Base-by-base conservation (phyloP, 1,140 invertebrate genomes). In the Diabrotica undecimpunctata region DNA sequence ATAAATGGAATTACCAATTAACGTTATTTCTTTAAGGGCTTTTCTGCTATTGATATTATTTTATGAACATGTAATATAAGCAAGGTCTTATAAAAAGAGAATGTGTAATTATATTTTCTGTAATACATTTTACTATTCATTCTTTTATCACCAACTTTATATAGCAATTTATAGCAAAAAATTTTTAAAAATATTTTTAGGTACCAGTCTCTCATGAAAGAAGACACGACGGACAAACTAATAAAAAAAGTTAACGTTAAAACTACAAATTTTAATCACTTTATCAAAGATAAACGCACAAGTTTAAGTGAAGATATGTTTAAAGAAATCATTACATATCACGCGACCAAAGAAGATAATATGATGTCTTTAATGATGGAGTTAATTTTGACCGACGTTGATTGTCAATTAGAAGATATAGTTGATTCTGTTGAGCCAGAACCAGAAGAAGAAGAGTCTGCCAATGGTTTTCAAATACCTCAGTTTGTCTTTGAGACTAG, bases 281-380 rank as follows among this genome's bases (percentile, higher is more conserved):
- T 71, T 5, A 55, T 71, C 0, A 53, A 65, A 8, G 69, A 64
- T 25, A 55, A 53, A 52, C 10, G 13, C 64, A 38, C 54, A 36
- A 60, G 46, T 51, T 7, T 51, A 11, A n/a, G 11, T 7, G 52
- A 65, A 57, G 61, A 61, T 53, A 64, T 66, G 14, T 39, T 58
- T 12, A 39, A 67, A 2, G 70, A 68, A 57, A 72, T 73, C 9
- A 38, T 52, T 8, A 54, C 65, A 53, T 71, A 73, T 62, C 61
- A 66, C 51, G 66, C 38, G 7, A 64, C 36, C 9, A 69, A 73
- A 25, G 68, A 72, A 55, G 65, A 72, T 25, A 68, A 70, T 54
- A 69, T 67, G 62, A 51, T 72, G 54, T 70, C 68, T 12, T 61
- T 73, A 14, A 70, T 73, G 68, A 70, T 73, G 65, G 70, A 74